Base-by-base conservation (phyloP, 2,113 vertebrate genomes). In the Alouatta palliata region DNA sequence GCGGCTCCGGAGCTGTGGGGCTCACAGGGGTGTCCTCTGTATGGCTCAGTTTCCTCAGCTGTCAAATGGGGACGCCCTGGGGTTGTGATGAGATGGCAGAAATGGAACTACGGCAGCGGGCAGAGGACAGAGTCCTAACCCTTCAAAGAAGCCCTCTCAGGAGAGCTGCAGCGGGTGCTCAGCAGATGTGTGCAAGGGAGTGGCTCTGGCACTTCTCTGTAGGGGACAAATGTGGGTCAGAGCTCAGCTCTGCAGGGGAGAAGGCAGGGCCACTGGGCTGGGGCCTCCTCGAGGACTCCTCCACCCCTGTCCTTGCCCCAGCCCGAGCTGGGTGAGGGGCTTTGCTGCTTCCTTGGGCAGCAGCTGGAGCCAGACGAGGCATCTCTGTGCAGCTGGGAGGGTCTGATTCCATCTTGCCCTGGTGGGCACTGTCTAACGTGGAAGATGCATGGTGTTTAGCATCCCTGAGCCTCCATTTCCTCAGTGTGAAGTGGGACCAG, bases 381-480 rank as follows among this genome's bases (percentile, higher is more conserved):
- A 3, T 30, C 5, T 49, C 32, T 32, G 11, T 32, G 58, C 27
- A 11, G 56, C 37, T 23, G 17, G 20, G 43, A 71, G 49, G 23
- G 12, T 6, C 13, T 16, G 17, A 20, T 14, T 1, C n/a, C 16
- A 0, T 27, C n/a, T 19, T 35, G 66, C 43, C 76, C 10, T 2
- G 68, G 27, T 6, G 32, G 58, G 9, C 30, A 37, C 37, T 32
- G 2, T 58, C 7, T 8, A 14, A 35, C 20, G 5, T 49, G 61
- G 17, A 47, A 70, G 71, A 2, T 2, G 25, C 23, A 13, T 3
- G 17, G 5, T 7, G 40, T 21, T 84, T 70, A 64, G 14, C 32
- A 19, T 54, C 23, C 10, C 68, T 58, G 21, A 68, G 70, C 56
- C 45, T n/a, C 68, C 32, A 52, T 52, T 58, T 89, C 76, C 70